Evolutionary conservation across 2,113 vertebrate genomes (phyloP), one percentile per base, ranked within the genome.

Genomic region (Aegotheles bennettii): DNA sequence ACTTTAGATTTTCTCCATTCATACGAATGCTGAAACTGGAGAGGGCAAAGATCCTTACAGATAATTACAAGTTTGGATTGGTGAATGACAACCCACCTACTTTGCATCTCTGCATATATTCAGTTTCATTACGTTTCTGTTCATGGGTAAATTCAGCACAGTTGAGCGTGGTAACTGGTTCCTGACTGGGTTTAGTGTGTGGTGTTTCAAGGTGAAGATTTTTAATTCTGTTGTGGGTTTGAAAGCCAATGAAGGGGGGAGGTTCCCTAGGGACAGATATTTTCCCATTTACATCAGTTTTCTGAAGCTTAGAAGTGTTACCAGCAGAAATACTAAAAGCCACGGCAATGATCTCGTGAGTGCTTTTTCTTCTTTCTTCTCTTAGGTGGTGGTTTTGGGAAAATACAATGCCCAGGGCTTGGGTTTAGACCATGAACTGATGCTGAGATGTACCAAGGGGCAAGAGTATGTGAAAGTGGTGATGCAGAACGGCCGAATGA

Each of bases 391-490:
- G 35, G 94, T 99, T 84, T 95, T 99, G 90, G 99, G 99, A 26
- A 99, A 99, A 96, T 99, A 99, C 94, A 99, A 99, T 2, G 99
- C 98, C 4, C 99, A 99, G 88, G 99, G 98, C 24, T 96, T 99
- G 95, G 99, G 98, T 51, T 84, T 90, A 11, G 97, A 99, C 53
- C 98, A 99, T 1, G 99, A 99, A 92, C 97, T 99, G 95, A 97
- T 99, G 96, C 71, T 99, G 56, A 98, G 99, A 70, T 99, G 98
- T 47, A 99, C 99, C 75, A 99, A 98, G 97, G 99, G 98, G 50
- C 98, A 94, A 7, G 99, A 99, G 82, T 99, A 99, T 0, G 77
- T 99, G 81, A 99, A 99, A 95, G 99, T 98, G 2, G 98, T 99
- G 82, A 97, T 99, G 97, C 98, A 98, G 43, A 95, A 97, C 0